Base-by-base conservation (phyloP, 2,888 invertebrate species). In the Cosmia pyralina region DNA sequence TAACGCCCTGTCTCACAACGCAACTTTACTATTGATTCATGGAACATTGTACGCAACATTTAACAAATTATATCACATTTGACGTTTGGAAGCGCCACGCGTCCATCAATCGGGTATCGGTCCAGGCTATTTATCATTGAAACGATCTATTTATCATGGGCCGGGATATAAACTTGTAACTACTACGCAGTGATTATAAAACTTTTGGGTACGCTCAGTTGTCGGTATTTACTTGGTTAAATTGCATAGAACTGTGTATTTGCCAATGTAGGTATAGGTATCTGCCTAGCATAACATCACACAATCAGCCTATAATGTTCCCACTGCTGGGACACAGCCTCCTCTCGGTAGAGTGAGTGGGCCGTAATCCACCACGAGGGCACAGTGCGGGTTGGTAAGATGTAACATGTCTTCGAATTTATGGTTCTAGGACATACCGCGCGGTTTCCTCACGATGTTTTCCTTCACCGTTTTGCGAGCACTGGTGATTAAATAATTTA, bases 101-200 rank as follows among this genome's bases (percentile, higher is more conserved):
- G 52, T 76, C 63, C 64, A 72, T 79, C 81, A 83, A 60, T 52
- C 58, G 41, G 19, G 55, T 75, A 75, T 70, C 69, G 62, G 66
- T 22, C 19, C 38, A n/a, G 34, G 57, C 72, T 69, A 86, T 84
- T 84, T 81, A 84, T 84, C 84, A 85, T 76, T 67, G 57, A 62
- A 71, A 28, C 78, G 65, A 71, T 81, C 74, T 84, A 85, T 84
- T 81, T 72, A 84, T 84, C 75, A 77, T 53, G 41, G 34, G 44
- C 38, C 41, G 41, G 60, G 48, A 67, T 70, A 59, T 75, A 83
- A 85, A 84, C 72, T 83, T 84, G 79, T 84, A 84, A 85, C 85
- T 83, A 83, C 85, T 68, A 68, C 65, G 69, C 44, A 69, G 64
- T 74, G 84, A 77, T 84, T 80, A 77, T 78, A 72, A 81, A 84